A percentile compares a stretch with the other conserved stretches of the same genome.
phyloP scores from a whole-genome alignment of 2,113 vertebrate genomes.

The Petrocephalus zakoni region DNA sequence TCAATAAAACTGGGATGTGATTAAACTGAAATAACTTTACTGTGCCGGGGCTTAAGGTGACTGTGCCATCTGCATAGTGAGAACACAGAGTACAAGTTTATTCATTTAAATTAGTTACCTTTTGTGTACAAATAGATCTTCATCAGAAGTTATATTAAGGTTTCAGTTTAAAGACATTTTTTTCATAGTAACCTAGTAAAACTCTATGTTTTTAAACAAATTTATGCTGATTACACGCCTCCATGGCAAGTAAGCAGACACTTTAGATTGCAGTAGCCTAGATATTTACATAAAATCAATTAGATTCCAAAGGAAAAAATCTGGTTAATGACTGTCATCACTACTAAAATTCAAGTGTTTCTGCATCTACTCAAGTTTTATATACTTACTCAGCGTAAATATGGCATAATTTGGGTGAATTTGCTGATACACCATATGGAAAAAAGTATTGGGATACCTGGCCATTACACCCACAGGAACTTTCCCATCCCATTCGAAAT shows the following conservation, averaged over 20 bases:
- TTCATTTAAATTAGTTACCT: neutral
- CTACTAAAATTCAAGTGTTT: neutral
- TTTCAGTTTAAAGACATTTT: neutral
- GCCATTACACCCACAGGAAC: neutral
- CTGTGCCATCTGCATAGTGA: neutral
- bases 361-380: neutral
- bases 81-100: neutral
- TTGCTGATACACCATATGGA: neutral
- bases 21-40: neutral
- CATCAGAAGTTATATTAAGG: neutral
- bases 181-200: neutral
- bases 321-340: neutral
- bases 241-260: neutral
- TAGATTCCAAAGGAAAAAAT: neutral
- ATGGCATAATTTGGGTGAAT: neutral
- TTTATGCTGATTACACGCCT: neutral
- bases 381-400: neutral
- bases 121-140: neutral
- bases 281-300: neutral
- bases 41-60: neutral
- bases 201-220: neutral
- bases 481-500: neutral
- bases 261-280: neutral
- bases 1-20: neutral
- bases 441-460: neutral